Evolutionary conservation across 2,888 invertebrate species (phyloP), one percentile per base, ranked within the genome.

Genomic region (Acleris emargana): DNA sequence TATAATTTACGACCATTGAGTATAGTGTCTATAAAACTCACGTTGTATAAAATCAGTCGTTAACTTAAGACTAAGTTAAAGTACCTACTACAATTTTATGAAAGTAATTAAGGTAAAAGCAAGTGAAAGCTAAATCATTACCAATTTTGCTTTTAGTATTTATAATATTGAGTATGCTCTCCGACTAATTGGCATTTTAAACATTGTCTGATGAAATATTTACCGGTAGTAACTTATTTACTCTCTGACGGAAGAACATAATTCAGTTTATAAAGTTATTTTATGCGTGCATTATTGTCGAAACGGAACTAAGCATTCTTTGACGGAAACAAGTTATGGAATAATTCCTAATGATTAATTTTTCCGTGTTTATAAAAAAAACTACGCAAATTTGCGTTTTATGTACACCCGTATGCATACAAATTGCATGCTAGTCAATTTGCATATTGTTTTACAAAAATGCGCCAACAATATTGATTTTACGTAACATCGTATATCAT

Each of bases 361-460:
- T 18, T 53, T 63, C 58, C 58, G 63, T 52, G 16, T 45, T 25
- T 9, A 7, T 28, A 43, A 60, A 57, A 60, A 57, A 57, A 45
- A 25, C 18, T 13, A 43, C 45, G 43, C 42, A 22, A 43, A 45
- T 53, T 17, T 51, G 62, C 57, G 16, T 53, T 53, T 57, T 64
- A 47, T 58, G 17, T 52, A 3, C 20, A 62, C 25, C 18, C 47
- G 57, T 57, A 63, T 64, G 64, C 64, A 64, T 58, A 63, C 45
- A 5, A 51, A 25, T 53, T 28, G 17, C 52, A 54, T 18, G 53
- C 32, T 13, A 13, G 16, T n/a, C 22, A 64, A 49, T 64, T 58
- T 63, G 47, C 58, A 58, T 58, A 49, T 18, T 17, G 18, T 49
- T 16, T 4, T 25, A 16, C 42, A 32, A 42, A 22, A 47, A 13